phyloP scores from a whole-genome alignment of 2,113 vertebrate species.

The Phyllopteryx taeniolatus region DNA sequence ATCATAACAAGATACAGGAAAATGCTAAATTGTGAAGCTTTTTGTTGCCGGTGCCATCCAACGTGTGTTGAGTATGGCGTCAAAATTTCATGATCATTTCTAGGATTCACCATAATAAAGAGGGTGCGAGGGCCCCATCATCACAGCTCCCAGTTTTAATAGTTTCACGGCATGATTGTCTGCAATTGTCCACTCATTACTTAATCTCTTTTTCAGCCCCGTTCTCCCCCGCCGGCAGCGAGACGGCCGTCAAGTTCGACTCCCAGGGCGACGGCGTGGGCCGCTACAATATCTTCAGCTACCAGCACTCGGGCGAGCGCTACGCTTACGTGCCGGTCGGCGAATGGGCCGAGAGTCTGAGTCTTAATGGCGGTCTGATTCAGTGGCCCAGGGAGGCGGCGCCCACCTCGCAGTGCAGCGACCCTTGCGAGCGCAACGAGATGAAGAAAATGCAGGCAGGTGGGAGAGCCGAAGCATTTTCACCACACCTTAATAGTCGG shows the following conservation, averaged over 20 bases:
- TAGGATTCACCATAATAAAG: not conserved
- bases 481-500: not conserved
- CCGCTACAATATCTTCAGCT: constrained; percentile 96
- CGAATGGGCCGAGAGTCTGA: constrained; percentile 91
- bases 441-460: constrained; percentile 99
- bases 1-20: no score
- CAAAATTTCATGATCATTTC: not conserved
- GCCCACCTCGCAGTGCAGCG: constrained; percentile 94
- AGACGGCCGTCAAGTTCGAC: constrained; percentile 94
- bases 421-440: constrained; percentile 93
- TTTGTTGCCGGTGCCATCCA: not conserved
- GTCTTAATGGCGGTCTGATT: constrained; percentile 82
- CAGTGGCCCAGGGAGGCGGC: constrained; percentile 85
- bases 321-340: constrained; percentile 90
- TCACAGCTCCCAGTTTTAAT: not conserved
- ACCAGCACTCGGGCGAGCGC: constrained; percentile 81
- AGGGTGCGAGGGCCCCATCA: not conserved
- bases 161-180: constrained; percentile 27
- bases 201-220: constrained; percentile 76
- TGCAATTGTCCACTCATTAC: constrained; percentile 36
- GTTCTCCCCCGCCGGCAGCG: constrained; percentile 82
- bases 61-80: not conserved
- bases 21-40: no score
- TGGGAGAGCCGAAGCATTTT: constrained; percentile 38
- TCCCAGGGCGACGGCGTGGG: constrained; percentile 91